Percentiles rank a stretch among this genome's conserved stretches.
These are phyloP conservation scores for Apistogramma diplotaenia DNA, from an alignment of 2,113 vertebrate species.

Conservation along the genomic window DNA sequence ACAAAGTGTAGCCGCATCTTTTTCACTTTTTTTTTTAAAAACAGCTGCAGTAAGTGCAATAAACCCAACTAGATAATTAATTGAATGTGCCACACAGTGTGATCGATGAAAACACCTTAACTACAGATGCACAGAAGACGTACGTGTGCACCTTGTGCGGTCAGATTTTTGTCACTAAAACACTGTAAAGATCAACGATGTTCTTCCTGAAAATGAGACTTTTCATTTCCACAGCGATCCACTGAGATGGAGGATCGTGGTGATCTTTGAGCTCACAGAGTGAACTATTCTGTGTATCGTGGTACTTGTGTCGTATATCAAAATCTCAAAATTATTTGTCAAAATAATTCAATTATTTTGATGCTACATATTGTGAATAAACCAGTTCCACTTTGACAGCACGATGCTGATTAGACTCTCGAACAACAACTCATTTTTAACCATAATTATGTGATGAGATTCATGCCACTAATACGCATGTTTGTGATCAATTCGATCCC, in stretches of 20 bases:
- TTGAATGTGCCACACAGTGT: not conserved
- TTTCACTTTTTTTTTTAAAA: not conserved
- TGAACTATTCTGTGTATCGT: no score
- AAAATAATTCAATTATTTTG: not conserved
- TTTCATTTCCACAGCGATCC: no score
- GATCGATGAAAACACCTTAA: not conserved
- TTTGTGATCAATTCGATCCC: no score
- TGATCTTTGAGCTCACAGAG: no score
- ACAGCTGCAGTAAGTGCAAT: not conserved
- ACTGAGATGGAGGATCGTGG: no score
- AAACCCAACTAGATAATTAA: not conserved
- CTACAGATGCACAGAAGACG: not conserved
- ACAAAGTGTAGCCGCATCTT: not conserved
- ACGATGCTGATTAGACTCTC: not conserved
- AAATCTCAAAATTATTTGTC: no score
- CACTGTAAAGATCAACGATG: not conserved
- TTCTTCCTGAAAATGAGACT: not conserved
- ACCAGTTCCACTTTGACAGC: not conserved
- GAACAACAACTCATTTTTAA: not conserved
- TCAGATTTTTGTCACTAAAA: not conserved
- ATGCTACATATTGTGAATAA: not conserved
- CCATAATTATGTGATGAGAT: not conserved
- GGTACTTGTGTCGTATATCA: no score
- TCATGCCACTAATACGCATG: not conserved
- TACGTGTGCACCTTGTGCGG: not conserved